Base-by-base conservation (phyloP, 2,797 vertebrate genomes). In the Sebastes nivosus region DNA sequence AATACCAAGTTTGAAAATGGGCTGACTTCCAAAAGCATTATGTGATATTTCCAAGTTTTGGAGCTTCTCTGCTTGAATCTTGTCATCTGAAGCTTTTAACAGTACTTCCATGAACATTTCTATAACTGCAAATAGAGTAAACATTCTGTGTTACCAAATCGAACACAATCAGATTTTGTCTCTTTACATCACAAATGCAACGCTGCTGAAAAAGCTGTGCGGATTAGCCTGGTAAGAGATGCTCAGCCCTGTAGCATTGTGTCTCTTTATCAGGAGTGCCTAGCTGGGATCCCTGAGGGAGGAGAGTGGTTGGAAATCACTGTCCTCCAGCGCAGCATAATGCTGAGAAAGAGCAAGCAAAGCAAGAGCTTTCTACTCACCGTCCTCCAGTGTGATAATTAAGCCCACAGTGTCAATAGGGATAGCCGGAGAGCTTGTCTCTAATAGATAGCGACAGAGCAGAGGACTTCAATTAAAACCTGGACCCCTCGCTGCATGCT, bases 381-480 rank as follows among this genome's bases (percentile, higher is more conserved):
- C 60, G 18, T 88, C 79, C 77, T 83, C 81, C n/a, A 8, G 72
- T 36, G 66, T 63, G 77, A 85, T 87, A 87, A 89, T 89, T 82
- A 87, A 89, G 83, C 69, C 74, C 67, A 80, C 22, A 52, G 79
- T 82, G 85, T 86, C 78, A 81, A 72, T 82, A 58, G 81, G 59
- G 66, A 83, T 68, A 77, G 77, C 67, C 76, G 50, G 36, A 29
- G 84, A 85, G 79, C 78, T 74, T 18, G 75, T 81, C 72, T 83
- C 84, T 93, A 93, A 95, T 93, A 93, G 88, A 94, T 92, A 95
- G 78, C 50, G 89, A 96, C 64, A 68, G 88, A 95, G 93, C 91
- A 88, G 88, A 90, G 92, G 93, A 88, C 93, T 83, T 94, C 94
- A 95, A 89, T 87, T 93, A 95, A 94, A 95, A 94, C 86, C 93